Evolutionary conservation across 1,140 invertebrate species (phyloP), one percentile per base, ranked within the genome.

Genomic region (Venturia canescens): DNA sequence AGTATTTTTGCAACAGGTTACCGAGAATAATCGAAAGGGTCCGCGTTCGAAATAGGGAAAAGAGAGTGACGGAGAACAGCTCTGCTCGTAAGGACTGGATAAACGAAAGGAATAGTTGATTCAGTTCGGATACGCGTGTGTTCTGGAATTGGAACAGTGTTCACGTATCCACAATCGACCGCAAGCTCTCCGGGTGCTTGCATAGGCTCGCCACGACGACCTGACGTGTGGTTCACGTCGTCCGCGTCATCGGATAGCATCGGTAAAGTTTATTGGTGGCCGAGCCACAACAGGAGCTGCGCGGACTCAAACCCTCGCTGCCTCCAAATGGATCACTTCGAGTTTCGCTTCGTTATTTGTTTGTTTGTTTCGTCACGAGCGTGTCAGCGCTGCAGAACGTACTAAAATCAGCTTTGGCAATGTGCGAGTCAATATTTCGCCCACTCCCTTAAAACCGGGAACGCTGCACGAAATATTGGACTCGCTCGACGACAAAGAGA

Each of bases 1-100:
- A 57, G 21, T 57, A 57, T 57, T 57, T 57, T 57, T 57, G 53
- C 53, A 57, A 23, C 53, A 57, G 53, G 18, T 57, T 23, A 57
- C 53, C 9, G 53, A 23, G 53, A 57, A 57, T 57, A 57, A 57
- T 57, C 38, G 38, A 44, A 44, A 44, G 16, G 53, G 21, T 57
- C 16, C 13, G 53, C 13, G 53, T 57, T 57, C 21, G 18, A 23
- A 57, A 57, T 16, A 57, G 1, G 53, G 53, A 57, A 57, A 57
- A 57, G 53, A 57, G 53, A 13, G 5, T 44, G 7, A 11, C n/a
- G 13, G 18, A 57, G 16, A 57, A 57, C 53, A 23, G 53, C 9
- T n/a, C n/a, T 57, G 53, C 18, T 57, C 21, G 53, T 57, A 57
- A 18, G 53, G 4, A 7, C 21, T n/a, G 38, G 38, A 44, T 9